Conservation (phyloP, 2,797 vertebrate genomes). For the Neostethus bicornis region DNA sequence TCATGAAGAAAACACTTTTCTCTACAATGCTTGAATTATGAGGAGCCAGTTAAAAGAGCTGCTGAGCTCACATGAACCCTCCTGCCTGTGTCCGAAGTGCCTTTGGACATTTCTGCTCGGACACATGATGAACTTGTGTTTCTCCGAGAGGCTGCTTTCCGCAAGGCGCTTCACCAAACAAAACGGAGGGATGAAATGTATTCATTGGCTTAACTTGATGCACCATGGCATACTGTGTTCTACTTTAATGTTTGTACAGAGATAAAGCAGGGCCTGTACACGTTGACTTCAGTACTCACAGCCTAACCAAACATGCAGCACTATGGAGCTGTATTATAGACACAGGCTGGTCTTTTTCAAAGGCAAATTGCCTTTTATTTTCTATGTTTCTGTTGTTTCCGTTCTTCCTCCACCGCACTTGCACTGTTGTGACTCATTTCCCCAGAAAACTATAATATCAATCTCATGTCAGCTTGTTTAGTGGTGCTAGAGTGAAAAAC, state of each 20-base stretch:
- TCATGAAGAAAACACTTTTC: slow-evolving; percentile 32
- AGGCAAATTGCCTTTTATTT: slow-evolving; percentile 23
- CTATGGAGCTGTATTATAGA: slow-evolving; percentile 53
- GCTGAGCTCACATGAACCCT: slow-evolving; percentile 35
- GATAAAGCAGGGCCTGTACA: slow-evolving; percentile 29
- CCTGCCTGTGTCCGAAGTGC: slow-evolving; percentile 66
- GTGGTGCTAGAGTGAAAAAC: slow-evolving; percentile 32
- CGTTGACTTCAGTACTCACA: slow-evolving; percentile 31
- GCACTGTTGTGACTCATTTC: slow-evolving; percentile 54
- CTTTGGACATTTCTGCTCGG: slow-evolving; percentile 59
- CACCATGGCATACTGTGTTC: slow-evolving; percentile 26
- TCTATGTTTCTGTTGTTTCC: slow-evolving; percentile 6
- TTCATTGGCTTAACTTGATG: slow-evolving; percentile 44
- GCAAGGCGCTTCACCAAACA: slow-evolving; percentile 22
- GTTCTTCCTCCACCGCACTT: slow-evolving; percentile 38
- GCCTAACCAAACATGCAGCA: slow-evolving; percentile 45
- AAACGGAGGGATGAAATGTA: slow-evolving; percentile 39
- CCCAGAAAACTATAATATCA: slow-evolving; percentile 32
- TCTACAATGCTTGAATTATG: slow-evolving; percentile 59
- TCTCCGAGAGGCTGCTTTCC: slow-evolving; percentile 15
- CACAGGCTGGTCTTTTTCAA: slow-evolving; percentile 49
- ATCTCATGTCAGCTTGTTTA: slow-evolving; percentile 26
- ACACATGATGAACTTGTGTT: slow-evolving; percentile 39
- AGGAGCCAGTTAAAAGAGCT: slow-evolving; percentile 42
- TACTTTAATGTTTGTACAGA: slow-evolving; percentile 15